Evolutionary conservation across 2,888 invertebrate species (phyloP).

Genomic region (Tipula vernalis): DNA sequence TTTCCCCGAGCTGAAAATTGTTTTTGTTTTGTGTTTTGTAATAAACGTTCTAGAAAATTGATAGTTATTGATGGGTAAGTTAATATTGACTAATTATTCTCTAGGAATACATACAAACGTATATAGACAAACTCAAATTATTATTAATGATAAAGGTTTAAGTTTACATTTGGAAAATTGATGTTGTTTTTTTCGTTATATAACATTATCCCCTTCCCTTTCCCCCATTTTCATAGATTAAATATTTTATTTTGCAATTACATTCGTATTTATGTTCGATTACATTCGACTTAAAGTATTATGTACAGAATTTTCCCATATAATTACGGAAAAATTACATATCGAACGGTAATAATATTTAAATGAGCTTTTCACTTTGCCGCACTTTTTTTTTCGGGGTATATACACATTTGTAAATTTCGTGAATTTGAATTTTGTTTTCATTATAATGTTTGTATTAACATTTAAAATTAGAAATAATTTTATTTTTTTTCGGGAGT

Average conservation of each 20-base stretch:
- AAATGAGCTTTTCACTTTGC: background rate
- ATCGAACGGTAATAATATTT: background rate
- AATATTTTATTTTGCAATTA: background rate
- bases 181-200: background rate
- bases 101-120: background rate
- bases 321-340: background rate
- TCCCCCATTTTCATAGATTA: background rate
- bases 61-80: background rate
- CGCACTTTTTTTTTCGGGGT: background rate
- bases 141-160: background rate
- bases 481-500: background rate
- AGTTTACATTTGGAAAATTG: background rate
- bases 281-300: background rate
- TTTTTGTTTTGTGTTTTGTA: background rate
- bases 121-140: background rate
- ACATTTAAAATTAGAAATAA: background rate
- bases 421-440: background rate
- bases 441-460: background rate
- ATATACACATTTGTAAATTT: background rate
- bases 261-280: background rate
- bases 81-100: background rate
- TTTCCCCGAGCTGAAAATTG: background rate
- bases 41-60: background rate
- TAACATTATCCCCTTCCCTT: background rate
- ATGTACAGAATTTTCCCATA: background rate